These are phyloP conservation scores for Actinia equina DNA, from an alignment of 64 coral and sea anemone genomes.

Conservation along the genomic window DNA sequence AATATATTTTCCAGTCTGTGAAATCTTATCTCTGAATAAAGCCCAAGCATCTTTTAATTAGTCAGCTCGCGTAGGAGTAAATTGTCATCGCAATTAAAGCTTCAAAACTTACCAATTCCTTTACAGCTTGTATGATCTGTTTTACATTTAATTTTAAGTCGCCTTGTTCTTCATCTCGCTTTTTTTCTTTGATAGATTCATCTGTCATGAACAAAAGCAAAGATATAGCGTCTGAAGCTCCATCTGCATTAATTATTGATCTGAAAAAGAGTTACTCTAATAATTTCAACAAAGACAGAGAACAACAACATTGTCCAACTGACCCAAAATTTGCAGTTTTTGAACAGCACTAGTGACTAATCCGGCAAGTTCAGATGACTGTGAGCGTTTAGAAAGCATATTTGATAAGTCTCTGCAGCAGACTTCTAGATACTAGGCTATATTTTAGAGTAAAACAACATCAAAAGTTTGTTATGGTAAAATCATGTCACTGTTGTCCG, in stretches of 20 bases:
- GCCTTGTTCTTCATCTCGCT: not conserved
- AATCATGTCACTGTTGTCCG: not conserved
- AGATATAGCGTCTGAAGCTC: not conserved
- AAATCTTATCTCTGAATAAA: no score
- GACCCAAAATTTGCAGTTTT: conserved; percentile 81
- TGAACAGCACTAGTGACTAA: conserved; percentile 82
- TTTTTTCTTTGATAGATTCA: conserved; percentile 17
- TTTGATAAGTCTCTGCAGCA: not conserved
- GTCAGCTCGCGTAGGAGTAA: no score
- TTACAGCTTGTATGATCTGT: conserved; percentile 73
- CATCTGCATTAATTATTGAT: not conserved
- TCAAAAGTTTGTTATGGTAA: not conserved
- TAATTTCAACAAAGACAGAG: not conserved
- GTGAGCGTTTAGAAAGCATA: conserved; percentile 67
- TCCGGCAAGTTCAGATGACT: conserved; percentile 75
- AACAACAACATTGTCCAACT: not conserved
- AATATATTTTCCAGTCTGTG: no score
- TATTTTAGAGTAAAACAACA: not conserved
- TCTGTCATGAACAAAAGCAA: not conserved
- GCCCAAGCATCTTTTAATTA: no score
- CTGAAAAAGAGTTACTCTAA: not conserved
- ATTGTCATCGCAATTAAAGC: no score
- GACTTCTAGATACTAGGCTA: not conserved
- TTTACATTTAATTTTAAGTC: conserved; percentile 46
- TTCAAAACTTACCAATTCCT: conserved; percentile 70